Conservation (phyloP, 2,113 vertebrate genomes). For the Alosa alosa region DNA sequence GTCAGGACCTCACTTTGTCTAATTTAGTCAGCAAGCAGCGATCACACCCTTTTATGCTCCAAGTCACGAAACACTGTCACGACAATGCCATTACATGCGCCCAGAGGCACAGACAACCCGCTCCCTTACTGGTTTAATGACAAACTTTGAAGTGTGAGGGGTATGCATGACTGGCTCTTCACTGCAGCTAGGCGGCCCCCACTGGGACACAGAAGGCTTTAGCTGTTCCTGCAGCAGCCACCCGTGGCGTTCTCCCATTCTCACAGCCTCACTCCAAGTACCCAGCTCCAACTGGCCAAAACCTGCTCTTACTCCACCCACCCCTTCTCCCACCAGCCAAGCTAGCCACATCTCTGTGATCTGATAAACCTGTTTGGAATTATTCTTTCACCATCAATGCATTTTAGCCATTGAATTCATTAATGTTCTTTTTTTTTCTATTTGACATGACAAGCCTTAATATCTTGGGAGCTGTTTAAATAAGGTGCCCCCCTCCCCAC, state of each 20-base stretch:
- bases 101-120: not conserved
- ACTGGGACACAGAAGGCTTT: not conserved
- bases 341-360: not conserved
- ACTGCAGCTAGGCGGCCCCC: not conserved
- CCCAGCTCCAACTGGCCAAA: not conserved
- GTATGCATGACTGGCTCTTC: not conserved
- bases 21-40: not conserved
- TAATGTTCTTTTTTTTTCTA: not conserved
- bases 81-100: not conserved
- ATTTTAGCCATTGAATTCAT: not conserved
- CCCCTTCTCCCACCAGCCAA: not conserved
- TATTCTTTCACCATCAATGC: not conserved
- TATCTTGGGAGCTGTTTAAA: not conserved
- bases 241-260: not conserved
- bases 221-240: not conserved
- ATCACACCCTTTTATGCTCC: slow-evolving; percentile 13
- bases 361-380: not conserved
- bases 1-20: slow-evolving; percentile 8
- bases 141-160: not conserved
- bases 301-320: not conserved
- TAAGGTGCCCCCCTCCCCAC: not conserved
- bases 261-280: not conserved
- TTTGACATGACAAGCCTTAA: not conserved
- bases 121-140: not conserved
- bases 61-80: not conserved